Base-by-base conservation (phyloP, 1,140 invertebrate genomes). In the Drosophila arawakana region DNA sequence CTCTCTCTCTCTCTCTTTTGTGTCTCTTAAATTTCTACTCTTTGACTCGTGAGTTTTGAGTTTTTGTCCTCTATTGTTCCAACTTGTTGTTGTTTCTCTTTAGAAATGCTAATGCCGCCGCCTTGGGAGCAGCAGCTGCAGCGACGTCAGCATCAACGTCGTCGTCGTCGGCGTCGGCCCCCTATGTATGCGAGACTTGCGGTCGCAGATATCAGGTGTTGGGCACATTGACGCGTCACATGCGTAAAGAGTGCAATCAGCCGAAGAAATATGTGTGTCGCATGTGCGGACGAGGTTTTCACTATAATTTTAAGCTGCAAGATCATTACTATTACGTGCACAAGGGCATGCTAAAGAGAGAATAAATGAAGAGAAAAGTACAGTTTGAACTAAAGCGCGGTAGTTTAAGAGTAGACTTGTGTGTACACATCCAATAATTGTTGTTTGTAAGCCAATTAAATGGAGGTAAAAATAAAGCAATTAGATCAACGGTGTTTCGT, bases 151-250 rank as follows among this genome's bases (percentile, higher is more conserved):
- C 50, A 35, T 25, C 72, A 8, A 60, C 65, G 10, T 34, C 71
- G n/a, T 59, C 55, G n/a, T 59, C 55, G 9, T 57, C 15, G 11
- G 25, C 62, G 11, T 60, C 71, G n/a, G 81, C 78, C 46, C 90
- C 90, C 5, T 92, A 76, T 92, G 90, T 91, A 83, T 95, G 95
- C 81, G 93, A 93, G 8, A 94, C 93, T 47, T 95, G 94, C 81
- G 91, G 91, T 65, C 94, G 94, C 78, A 92, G 92, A 50, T 95
- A 95, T 90, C 93, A 93, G 86, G 86, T 94, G 50, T 91, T 93
- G 39, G 94, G 93, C 71, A 94, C 94, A 15, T 61, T 94, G 58
- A 94, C 92, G 77, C 93, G 94, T 6, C 94, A 95, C 77, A 82
- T 94, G 65, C 91, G 93, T 34, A 93, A 92, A 73, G 93, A 94